These are phyloP conservation scores for Caprella mutica DNA, from an alignment of 2,888 invertebrate species.

Conservation along the genomic window DNA sequence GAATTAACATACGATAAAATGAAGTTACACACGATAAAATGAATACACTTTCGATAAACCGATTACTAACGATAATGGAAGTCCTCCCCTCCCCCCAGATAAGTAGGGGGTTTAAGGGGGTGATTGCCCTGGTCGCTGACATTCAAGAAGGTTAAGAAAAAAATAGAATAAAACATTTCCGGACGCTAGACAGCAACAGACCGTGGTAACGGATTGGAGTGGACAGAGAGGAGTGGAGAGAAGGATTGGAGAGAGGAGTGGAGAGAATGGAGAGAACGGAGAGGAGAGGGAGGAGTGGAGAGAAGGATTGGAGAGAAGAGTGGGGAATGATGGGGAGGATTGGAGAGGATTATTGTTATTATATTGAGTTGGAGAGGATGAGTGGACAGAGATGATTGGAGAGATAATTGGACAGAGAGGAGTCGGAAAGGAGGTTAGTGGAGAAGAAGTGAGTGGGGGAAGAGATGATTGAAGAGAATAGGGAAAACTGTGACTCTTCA, in stretches of 20 bases:
- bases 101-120: too few species aligned
- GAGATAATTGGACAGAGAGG: neutral
- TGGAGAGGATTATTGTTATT: neutral
- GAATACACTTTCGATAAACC: too few species aligned
- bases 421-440: neutral
- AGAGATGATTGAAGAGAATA: neutral
- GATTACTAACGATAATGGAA: too few species aligned
- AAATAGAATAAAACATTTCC: too few species aligned
- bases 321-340: neutral
- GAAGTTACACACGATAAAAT: too few species aligned
- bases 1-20: too few species aligned
- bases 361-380: neutral
- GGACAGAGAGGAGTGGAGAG: neutral
- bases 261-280: neutral
- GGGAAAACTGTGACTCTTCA: too few species aligned
- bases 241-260: conserved; percentile 5
- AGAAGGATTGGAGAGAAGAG: neutral
- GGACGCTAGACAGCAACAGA: too few species aligned
- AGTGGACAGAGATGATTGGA: neutral
- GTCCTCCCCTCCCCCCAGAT: too few species aligned
- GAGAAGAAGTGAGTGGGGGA: neutral
- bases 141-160: too few species aligned
- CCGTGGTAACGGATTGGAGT: too few species aligned
- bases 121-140: too few species aligned
- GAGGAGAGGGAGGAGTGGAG: neutral